Percentiles rank a stretch among this genome's conserved stretches.
Evolutionary conservation across 2,113 vertebrate species (phyloP).

Genomic region (Alaudala cheleensis): DNA sequence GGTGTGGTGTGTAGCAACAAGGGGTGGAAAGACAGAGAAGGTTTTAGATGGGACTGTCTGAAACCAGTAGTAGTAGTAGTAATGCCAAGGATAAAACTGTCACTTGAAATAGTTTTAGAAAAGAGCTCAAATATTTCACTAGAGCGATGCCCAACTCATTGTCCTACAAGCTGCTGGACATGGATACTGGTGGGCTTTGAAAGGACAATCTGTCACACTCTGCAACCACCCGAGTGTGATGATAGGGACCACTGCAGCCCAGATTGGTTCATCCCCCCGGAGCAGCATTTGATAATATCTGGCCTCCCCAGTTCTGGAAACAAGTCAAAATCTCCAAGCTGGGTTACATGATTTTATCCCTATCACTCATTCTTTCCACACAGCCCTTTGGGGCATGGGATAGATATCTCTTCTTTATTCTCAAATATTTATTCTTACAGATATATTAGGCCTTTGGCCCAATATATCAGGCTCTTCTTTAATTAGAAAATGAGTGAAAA

Average conservation of each 20-base stretch:
- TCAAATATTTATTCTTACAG: not conserved
- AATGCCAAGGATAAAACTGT: not conserved
- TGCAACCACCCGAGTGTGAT: not conserved
- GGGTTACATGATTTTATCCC: not conserved
- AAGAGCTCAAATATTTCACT: not conserved
- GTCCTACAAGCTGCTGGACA: not conserved
- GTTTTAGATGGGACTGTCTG: not conserved
- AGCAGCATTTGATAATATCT: not conserved
- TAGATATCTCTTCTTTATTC: not conserved
- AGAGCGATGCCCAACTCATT: not conserved
- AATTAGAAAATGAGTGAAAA: not conserved
- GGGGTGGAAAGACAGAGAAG: not conserved
- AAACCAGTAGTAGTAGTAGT: not conserved
- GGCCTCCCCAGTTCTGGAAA: not conserved
- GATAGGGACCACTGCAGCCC: not conserved
- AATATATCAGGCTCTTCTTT: not conserved
- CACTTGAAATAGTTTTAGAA: not conserved
- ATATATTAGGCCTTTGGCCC: not conserved
- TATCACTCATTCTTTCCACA: not conserved
- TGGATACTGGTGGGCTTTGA: not conserved
- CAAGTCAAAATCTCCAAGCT: not conserved
- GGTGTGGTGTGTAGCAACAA: not conserved
- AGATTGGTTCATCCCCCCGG: not conserved
- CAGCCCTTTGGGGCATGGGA: not conserved
- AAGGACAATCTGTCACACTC: not conserved